Percentiles rank a stretch among this genome's conserved stretches.
Conservation (phyloP, 2,113 vertebrate genomes). For the Etheostoma cragini region DNA sequence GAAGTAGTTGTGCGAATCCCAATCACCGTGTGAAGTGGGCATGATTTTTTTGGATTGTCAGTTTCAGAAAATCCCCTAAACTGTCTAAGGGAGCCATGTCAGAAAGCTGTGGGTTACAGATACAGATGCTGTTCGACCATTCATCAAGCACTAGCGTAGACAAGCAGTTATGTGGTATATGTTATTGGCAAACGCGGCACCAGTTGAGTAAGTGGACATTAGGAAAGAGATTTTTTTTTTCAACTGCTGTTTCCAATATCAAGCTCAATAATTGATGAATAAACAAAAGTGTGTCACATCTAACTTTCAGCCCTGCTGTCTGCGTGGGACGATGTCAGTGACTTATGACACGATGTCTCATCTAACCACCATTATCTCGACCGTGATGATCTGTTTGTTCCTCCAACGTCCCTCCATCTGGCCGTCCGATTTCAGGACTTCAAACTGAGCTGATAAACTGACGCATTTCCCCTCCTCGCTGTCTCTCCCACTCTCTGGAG, state of each 20-base stretch:
- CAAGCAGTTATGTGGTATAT: not conserved
- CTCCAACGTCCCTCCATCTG: constrained; percentile 47
- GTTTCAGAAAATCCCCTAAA: no score
- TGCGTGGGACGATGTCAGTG: constrained; percentile 26
- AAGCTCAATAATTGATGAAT: constrained; percentile 25
- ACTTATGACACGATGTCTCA: constrained; percentile 53
- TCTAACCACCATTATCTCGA: constrained; percentile 24
- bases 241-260: constrained; percentile 14
- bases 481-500: constrained; percentile 19
- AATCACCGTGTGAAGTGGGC: no score
- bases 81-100: no score
- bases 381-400: constrained; percentile 25
- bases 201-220: not conserved
- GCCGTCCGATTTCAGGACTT: constrained; percentile 20
- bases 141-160: not conserved
- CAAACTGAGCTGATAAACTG: constrained; percentile 36
- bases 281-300: constrained; percentile 3
- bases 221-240: not conserved
- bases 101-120: no score
- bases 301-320: not conserved
- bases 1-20: not conserved
- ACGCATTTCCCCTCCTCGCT: not conserved
- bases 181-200: not conserved
- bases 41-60: no score
- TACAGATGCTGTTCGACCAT: no score